phyloP scores from a whole-genome alignment of 2,888 invertebrate genomes.

The Embidobia sp. region DNA sequence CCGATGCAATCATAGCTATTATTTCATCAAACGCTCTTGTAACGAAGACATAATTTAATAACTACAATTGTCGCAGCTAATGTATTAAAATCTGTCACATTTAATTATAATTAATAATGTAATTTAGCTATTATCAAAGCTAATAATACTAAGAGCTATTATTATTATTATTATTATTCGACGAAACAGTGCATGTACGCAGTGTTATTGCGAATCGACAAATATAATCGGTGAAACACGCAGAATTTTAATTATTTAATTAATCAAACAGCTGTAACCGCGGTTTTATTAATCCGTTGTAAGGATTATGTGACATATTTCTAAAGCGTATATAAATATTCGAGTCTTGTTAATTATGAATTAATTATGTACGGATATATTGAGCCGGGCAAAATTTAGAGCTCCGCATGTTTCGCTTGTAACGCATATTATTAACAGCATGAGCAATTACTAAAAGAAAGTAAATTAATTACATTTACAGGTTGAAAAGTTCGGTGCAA shows the following conservation, averaged over 20 bases:
- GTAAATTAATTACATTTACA: conserved; percentile 21
- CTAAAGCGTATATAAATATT: conserved; percentile 9
- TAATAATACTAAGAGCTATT: neutral
- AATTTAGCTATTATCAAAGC: conserved; percentile 4
- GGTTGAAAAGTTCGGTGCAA: conserved; percentile 3
- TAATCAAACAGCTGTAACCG: conserved; percentile 1
- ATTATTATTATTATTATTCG: neutral
- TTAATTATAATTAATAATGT: conserved; percentile 23
- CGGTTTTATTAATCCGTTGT: conserved; percentile 9
- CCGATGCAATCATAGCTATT: no score
- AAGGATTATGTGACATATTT: conserved; percentile 7
- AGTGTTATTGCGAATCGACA: neutral
- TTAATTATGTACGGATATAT: conserved; percentile 10
- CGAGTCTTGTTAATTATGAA: conserved; percentile 19
- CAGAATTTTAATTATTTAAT: conserved; percentile 14
- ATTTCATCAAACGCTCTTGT: conserved; percentile 6
- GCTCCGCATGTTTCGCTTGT: conserved; percentile 3
- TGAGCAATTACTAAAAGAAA: conserved; percentile 11
- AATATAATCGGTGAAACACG: neutral
- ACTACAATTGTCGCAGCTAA: conserved; percentile 7
- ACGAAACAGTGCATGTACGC: neutral
- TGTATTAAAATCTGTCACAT: conserved; percentile 15
- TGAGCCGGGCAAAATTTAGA: conserved; percentile 10
- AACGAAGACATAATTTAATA: neutral
- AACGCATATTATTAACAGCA: conserved; percentile 7